Percentiles rank a stretch among this genome's conserved stretches.
phyloP scores from a whole-genome alignment of 2,888 invertebrate genomes.

The Harpagoxenus sublaevis region DNA sequence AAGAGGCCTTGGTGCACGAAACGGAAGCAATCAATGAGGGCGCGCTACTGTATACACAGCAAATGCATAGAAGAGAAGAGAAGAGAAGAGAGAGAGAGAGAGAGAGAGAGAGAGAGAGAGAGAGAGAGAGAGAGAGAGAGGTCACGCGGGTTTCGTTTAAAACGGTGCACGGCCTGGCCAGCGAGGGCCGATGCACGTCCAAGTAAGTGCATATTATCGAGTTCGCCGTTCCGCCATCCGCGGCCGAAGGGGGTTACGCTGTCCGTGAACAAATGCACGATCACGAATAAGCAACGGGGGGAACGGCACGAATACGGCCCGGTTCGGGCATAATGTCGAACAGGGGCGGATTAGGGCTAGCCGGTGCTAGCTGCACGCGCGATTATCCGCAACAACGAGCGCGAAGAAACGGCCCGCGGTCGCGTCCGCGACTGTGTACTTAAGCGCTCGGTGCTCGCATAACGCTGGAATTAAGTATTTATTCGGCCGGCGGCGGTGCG shows the following conservation, averaged over 20 bases:
- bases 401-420: conserved; percentile 57
- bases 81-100: too few species aligned
- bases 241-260: conserved; percentile 42
- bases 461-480: conserved; percentile 51
- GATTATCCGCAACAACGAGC: conserved; percentile 64
- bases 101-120: background rate
- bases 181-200: conserved; percentile 41
- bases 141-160: conserved; percentile 38
- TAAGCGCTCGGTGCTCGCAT: conserved; percentile 29
- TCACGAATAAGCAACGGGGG: conserved; percentile 54
- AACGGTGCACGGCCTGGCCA: conserved; percentile 29
- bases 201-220: conserved; percentile 60
- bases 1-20: conserved; percentile 35
- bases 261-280: conserved; percentile 59
- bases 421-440: conserved; percentile 42
- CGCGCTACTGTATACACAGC: conserved; percentile 18
- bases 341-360: conserved; percentile 68
- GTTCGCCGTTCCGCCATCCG: conserved; percentile 49
- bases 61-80: background rate
- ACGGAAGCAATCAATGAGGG: conserved; percentile 45
- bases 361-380: conserved; percentile 62
- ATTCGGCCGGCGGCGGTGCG: conserved; percentile 23
- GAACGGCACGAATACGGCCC: conserved; percentile 59
- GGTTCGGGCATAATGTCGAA: conserved; percentile 61
- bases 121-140: background rate